Conservation (phyloP, 2,113 vertebrate genomes). For the Scalopus aquaticus region DNA sequence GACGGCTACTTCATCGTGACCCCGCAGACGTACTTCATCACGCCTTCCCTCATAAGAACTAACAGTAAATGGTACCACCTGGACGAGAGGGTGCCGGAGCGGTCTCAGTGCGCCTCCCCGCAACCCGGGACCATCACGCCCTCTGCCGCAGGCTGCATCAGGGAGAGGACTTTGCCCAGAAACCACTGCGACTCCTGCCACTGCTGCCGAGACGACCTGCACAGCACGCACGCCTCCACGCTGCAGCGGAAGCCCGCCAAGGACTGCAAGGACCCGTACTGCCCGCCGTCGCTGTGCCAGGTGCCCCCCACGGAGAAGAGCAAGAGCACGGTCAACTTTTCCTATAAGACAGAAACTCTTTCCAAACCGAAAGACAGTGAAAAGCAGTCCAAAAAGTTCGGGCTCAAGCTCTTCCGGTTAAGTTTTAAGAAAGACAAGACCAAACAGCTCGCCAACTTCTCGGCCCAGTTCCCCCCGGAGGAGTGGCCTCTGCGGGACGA, state of each 20-base stretch:
- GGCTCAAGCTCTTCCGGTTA: slow-evolving; percentile 96
- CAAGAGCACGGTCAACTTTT: slow-evolving; percentile 94
- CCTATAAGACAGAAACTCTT: slow-evolving; percentile 95
- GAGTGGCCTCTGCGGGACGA: slow-evolving; percentile 98
- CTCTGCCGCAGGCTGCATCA: slow-evolving; percentile 93
- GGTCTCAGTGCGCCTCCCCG: slow-evolving; percentile 96
- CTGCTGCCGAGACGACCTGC: slow-evolving; percentile 93
- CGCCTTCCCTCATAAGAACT: slow-evolving; percentile 97
- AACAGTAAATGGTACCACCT: slow-evolving; percentile 99
- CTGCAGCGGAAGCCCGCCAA: slow-evolving; percentile 94
- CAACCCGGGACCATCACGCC: slow-evolving; percentile 95
- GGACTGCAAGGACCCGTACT: slow-evolving; percentile 86
- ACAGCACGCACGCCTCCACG: slow-evolving; percentile 93
- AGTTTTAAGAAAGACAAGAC: slow-evolving; percentile 99
- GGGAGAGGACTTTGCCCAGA: slow-evolving; percentile 93
- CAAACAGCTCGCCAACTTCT: slow-evolving; percentile 97
- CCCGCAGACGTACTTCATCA: slow-evolving; percentile 99
- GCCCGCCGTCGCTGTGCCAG: slow-evolving; percentile 90
- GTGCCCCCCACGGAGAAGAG: slow-evolving; percentile 93
- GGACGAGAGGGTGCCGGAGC: slow-evolving; percentile 95
- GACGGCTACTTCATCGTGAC: slow-evolving; percentile 99
- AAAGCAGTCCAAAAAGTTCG: slow-evolving; percentile 97
- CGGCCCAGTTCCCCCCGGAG: slow-evolving; percentile 97
- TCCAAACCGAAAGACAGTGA: slow-evolving; percentile 94
- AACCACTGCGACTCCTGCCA: slow-evolving; percentile 96